Evolutionary conservation across 2,888 invertebrate genomes (phyloP).

Genomic region (Cantharis flavilabris): DNA sequence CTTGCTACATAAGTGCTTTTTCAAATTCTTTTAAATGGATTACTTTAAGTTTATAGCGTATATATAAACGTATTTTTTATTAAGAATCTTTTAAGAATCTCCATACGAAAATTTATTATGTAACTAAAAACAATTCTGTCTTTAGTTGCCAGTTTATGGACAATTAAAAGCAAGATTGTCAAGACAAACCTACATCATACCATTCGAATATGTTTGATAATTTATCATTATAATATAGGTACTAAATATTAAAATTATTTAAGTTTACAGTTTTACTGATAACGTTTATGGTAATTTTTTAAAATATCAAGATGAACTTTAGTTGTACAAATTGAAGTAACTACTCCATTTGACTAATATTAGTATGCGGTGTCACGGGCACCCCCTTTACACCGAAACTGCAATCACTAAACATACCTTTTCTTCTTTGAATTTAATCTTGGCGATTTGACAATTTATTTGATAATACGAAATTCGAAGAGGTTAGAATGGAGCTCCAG

Average conservation of each 20-base stretch:
- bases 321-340: too few species aligned
- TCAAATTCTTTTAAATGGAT: constrained; percentile 50
- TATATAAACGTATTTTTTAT: constrained; percentile 18
- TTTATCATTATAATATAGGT: background rate
- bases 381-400: too few species aligned
- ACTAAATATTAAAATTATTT: background rate
- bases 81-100: constrained; percentile 4
- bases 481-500: too few species aligned
- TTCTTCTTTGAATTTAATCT: too few species aligned
- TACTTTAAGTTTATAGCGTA: constrained; percentile 33
- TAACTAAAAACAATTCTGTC: background rate
- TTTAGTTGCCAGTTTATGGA: background rate
- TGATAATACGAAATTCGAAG: too few species aligned
- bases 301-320: background rate
- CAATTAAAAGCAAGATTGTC: background rate
- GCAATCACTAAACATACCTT: too few species aligned
- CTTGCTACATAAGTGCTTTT: constrained; percentile 49
- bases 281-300: background rate
- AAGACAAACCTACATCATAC: background rate
- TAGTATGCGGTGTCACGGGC: too few species aligned
- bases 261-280: background rate
- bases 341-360: background rate
- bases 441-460: too few species aligned
- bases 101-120: background rate
- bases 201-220: background rate